Evolutionary conservation across 2,888 invertebrate genomes (phyloP).

Genomic region (Sphaerophoria taeniata): DNA sequence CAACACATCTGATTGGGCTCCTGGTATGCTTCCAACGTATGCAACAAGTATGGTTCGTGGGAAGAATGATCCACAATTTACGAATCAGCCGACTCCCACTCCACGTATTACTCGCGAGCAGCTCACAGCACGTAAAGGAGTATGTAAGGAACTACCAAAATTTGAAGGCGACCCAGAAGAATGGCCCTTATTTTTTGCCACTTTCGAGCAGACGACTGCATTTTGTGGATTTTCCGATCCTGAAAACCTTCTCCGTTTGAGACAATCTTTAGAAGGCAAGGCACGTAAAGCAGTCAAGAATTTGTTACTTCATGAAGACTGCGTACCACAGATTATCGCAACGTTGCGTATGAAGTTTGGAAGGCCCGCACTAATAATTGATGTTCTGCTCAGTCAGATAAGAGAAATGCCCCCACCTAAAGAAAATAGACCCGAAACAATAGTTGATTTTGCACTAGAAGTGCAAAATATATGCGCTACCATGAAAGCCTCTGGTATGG

Average conservation of each 20-base stretch:
- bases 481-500: slow-evolving; percentile 56
- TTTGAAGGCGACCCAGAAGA: slow-evolving; percentile 46
- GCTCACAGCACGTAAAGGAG: slow-evolving; percentile 38
- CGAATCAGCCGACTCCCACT: not conserved
- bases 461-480: slow-evolving; percentile 66
- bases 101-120: slow-evolving; percentile 34
- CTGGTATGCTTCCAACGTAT: not conserved
- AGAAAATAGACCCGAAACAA: slow-evolving; percentile 37
- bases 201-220: slow-evolving; percentile 51
- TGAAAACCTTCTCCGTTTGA: slow-evolving; percentile 58
- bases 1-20: not conserved
- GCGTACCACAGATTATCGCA: no score
- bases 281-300: no score
- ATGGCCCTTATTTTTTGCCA: slow-evolving; percentile 53
- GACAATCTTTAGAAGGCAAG: no score
- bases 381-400: not conserved
- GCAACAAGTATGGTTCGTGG: not conserved
- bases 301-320: no score
- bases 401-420: slow-evolving; percentile 10
- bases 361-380: slow-evolving; percentile 58
- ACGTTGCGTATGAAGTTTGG: no score
- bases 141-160: slow-evolving; percentile 24
- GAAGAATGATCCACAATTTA: not conserved
- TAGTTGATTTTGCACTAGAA: slow-evolving; percentile 51
- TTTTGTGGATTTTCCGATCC: slow-evolving; percentile 56